These are phyloP conservation scores for Antedon mediterranea DNA, from an alignment of 53 echinoderm and acorn worm species.

Conservation along the genomic window DNA sequence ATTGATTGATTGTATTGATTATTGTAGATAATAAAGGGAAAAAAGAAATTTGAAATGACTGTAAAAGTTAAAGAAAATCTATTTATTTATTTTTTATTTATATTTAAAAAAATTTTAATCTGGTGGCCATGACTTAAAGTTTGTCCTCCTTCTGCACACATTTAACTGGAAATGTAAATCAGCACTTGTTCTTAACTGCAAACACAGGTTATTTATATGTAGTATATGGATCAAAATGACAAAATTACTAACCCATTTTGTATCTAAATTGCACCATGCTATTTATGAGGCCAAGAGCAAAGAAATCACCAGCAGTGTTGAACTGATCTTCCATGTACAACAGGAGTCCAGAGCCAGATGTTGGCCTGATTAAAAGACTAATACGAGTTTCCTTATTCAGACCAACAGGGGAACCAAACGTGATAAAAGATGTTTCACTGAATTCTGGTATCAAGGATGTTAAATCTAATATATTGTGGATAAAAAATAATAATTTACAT, in stretches of 20 bases:
- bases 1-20: neutral
- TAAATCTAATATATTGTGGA: conserved; percentile 30
- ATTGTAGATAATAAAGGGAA: neutral
- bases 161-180: no score
- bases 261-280: conserved; percentile 55
- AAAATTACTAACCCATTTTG: conserved; percentile 44
- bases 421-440: conserved; percentile 45
- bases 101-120: no score
- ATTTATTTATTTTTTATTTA: no score
- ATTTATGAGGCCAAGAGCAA: conserved; percentile 45
- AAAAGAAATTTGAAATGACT: no score
- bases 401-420: conserved; percentile 17
- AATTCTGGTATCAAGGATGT: conserved; percentile 48
- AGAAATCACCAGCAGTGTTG: conserved; percentile 33
- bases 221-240: no score
- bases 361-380: conserved; percentile 45
- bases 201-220: no score
- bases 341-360: conserved; percentile 24
- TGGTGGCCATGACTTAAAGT: no score
- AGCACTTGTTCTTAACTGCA: no score
- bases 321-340: conserved; percentile 41
- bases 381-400: conserved; percentile 38
- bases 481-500: neutral
- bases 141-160: no score
- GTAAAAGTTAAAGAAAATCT: no score